Percentiles rank a stretch among this genome's conserved stretches.
These are phyloP conservation scores for Oophaga pumilio DNA, from an alignment of 2,113 vertebrate genomes.

Conservation along the genomic window DNA sequence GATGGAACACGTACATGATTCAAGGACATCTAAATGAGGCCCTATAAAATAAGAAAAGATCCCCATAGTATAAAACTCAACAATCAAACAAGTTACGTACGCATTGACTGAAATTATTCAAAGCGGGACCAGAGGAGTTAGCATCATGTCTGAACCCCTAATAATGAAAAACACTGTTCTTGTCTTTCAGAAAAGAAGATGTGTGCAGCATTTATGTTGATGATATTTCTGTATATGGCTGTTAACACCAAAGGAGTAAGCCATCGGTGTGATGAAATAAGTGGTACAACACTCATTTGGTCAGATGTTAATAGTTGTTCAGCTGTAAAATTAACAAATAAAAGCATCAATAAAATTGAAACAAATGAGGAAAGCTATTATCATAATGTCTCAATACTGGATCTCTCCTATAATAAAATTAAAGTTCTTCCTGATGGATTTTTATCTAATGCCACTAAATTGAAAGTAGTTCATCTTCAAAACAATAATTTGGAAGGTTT, in stretches of 20 bases:
- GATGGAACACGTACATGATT: too few relatives aligned
- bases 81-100: not conserved
- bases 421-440: not conserved
- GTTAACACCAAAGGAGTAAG: not conserved
- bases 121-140: too few relatives aligned
- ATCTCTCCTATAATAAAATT: slow-evolving; percentile 57
- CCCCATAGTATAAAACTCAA: too few relatives aligned
- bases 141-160: not conserved
- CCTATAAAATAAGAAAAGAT: too few relatives aligned
- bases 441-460: fast-evolving
- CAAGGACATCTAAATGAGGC: too few relatives aligned
- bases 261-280: not conserved
- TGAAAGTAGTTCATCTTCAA: not conserved
- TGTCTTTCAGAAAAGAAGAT: slow-evolving; percentile 15
- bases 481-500: slow-evolving; percentile 49
- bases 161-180: not conserved
- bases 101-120: not conserved
- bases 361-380: fast-evolving
- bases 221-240: not conserved
- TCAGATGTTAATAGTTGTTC: fast-evolving
- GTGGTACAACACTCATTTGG: not conserved
- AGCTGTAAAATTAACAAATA: fast-evolving
- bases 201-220: not conserved
- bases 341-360: not conserved
- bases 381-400: not conserved